Percentiles rank a stretch among this genome's conserved stretches.
These are phyloP conservation scores for Sciurus niger DNA, from an alignment of 2,113 vertebrate species.

Conservation along the genomic window DNA sequence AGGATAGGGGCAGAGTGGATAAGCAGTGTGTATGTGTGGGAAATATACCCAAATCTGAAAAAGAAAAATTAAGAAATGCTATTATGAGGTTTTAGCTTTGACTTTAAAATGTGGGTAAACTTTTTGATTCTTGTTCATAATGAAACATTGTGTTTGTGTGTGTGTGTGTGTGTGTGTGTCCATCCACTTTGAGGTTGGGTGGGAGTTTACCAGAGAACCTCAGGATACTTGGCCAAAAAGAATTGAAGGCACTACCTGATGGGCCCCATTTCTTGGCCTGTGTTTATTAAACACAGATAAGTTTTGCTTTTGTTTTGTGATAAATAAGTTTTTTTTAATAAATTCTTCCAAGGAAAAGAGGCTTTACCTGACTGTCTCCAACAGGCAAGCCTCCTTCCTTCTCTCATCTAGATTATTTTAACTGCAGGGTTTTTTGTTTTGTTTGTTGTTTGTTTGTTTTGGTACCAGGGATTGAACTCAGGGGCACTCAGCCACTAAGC, in stretches of 20 bases:
- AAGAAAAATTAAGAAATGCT: background rate
- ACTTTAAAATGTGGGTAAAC: constrained; percentile 24
- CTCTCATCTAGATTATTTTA: background rate
- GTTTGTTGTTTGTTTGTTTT: too few relatives aligned
- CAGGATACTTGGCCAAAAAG: constrained; percentile 13
- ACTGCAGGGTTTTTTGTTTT: background rate
- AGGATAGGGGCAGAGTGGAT: too few relatives aligned
- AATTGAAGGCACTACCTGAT: background rate
- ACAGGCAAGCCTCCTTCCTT: background rate
- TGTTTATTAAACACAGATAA: background rate
- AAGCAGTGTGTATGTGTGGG: background rate
- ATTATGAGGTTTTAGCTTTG: background rate
- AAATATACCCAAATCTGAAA: background rate
- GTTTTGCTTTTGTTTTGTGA: background rate
- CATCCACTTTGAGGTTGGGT: background rate
- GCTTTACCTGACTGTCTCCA: background rate
- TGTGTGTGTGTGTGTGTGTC: background rate
- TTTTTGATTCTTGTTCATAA: background rate
- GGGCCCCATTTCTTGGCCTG: background rate
- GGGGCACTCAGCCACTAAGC: too few relatives aligned
- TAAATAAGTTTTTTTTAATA: background rate
- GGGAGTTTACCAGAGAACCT: background rate
- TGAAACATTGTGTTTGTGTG: background rate
- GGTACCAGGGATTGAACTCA: too few relatives aligned
- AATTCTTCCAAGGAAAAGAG: constrained; percentile 42